Conservation (phyloP, 2,113 vertebrate genomes). For the Gnathonemus longibarbis region DNA sequence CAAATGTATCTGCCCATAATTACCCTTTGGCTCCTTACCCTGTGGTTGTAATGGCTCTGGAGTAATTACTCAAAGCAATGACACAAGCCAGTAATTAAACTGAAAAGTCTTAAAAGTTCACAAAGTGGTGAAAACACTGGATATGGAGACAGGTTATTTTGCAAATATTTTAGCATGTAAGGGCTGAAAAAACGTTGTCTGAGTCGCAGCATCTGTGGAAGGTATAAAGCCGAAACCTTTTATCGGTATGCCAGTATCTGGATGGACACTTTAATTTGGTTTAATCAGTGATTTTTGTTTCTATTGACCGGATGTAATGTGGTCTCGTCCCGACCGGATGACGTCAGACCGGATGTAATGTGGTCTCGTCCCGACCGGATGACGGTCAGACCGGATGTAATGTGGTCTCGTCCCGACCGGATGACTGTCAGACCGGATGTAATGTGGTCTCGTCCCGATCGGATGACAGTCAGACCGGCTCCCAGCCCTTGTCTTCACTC, state of each 20-base stretch:
- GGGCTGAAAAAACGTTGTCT: background rate
- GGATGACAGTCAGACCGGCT: background rate
- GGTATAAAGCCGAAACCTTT: background rate
- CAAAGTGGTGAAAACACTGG: background rate
- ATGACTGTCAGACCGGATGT: background rate
- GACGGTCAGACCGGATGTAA: background rate
- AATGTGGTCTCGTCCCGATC: background rate
- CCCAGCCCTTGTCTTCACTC: background rate
- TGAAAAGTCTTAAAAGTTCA: background rate
- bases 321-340: background rate
- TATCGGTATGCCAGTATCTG: background rate
- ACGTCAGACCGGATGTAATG: background rate
- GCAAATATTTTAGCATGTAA: background rate
- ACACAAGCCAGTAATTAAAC: background rate
- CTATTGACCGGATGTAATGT: background rate
- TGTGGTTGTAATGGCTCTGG: background rate
- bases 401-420: background rate
- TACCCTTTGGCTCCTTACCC: background rate
- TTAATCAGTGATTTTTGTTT: background rate
- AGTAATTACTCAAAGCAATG: background rate
- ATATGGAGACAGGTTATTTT: background rate
- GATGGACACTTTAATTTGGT: background rate
- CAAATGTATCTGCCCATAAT: slow-evolving; percentile 2
- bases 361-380: background rate
- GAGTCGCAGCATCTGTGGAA: background rate